Base-by-base conservation (phyloP, 2,888 invertebrate species). In the Schrankia costaestrigalis region DNA sequence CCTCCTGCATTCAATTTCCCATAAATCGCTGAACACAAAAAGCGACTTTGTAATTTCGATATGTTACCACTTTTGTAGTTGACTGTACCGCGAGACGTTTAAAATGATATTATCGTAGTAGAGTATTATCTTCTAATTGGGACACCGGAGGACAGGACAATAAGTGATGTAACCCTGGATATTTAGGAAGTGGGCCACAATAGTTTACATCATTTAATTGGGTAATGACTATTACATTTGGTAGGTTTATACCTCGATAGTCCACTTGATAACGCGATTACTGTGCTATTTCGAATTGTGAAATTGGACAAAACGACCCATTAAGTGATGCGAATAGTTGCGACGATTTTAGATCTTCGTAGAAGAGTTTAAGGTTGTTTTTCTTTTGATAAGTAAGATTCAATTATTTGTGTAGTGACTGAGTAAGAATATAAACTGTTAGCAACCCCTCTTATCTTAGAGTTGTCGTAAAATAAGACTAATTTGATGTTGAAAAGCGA, bases 301-400 rank as follows among this genome's bases (percentile, higher is more conserved):
- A 54, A 58, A 58, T 61, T 58, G 49, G 40, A 43, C 46, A 44
- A n/a, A 59, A 48, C 43, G 48, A 46, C 41, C 44, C 32, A 53
- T 46, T 36, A 58, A 35, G 31, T 37, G 31, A 14, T 33, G 28
- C 35, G 30, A 38, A 31, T 31, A 39, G 35, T 30, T 42, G 9
- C 21, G 26, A 31, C 31, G 35, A 42, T 27, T 33, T 21, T 34
- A 23, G 13, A 34, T 33, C 31, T 39, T 51, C 44, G 36, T 32
- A 19, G 15, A 8, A 6, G 3, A 3, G 4, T 1, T 14, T 21
- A 17, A 21, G 11, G 11, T 30, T 8, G 1, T 0, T 7, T 26
- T 25, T 35, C n/a, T n/a, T n/a, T n/a, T n/a, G n/a, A n/a, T n/a
- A n/a, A n/a, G n/a, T n/a, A n/a, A n/a, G n/a, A n/a, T n/a, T n/a